Base-by-base conservation (phyloP, 2,113 vertebrate species). In the Dromiciops gliroides region DNA sequence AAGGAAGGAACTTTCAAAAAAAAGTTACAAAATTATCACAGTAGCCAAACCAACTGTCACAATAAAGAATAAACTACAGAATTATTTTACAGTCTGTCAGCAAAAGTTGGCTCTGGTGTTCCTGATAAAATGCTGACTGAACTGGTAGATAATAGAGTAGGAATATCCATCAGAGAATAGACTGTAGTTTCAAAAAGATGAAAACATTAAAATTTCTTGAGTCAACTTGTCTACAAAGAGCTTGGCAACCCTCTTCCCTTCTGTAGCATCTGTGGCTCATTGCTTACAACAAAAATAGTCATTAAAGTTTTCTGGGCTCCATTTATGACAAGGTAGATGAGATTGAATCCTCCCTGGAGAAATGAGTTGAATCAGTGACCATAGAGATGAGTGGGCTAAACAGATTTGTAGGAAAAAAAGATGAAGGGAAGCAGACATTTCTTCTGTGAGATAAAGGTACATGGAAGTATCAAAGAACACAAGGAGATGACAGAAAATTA, bases 391-490 rank as follows among this genome's bases (percentile, higher is more conserved):
- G 48, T 92, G 56, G 88, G 92, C 50, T 94, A 49, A 53, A 92
- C 24, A 53, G 51, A 93, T 48, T 51, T 28, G 88, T 83, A 83
- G 22, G 28, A 90, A 92, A 89, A 51, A 92, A 92, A 89, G 56
- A 56, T 50, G 37, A 60, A 67, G 31, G 37, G 51, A 92, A 92
- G 44, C 89, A 90, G 89, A 26, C 4, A 0, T 51, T 19, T 48
- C 25, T 88, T 92, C 94, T 60, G 91, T 28, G 88, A 97, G 89
- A 92, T 25, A 48, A 92, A 95, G 75, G 16, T 95, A 94, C 49
- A 89, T 90, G 37, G 24, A 92, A 89, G 23, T 48, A 91, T 67
- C 44, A 53, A 94, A 91, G 75, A 93, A 92, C 50, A 31, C 2
- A 53, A 37, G 16, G 3, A 89, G 60, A n/a, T 19, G 88, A 93